Conservation (phyloP, 2,888 invertebrate species). For the Hypena proboscidalis region DNA sequence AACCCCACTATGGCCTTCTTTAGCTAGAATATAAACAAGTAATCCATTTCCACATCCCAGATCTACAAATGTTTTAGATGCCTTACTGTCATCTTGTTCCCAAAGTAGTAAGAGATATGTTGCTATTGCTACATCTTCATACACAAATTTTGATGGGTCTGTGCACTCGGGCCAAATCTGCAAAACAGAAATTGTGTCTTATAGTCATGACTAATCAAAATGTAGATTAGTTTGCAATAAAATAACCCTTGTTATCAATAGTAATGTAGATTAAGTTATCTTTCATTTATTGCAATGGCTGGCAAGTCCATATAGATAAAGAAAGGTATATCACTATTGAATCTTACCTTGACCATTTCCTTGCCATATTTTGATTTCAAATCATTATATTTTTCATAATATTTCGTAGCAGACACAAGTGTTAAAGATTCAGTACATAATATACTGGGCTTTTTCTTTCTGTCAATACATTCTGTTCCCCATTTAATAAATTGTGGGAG, state of each 20-base stretch:
- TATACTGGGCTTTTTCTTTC: conserved; percentile 40
- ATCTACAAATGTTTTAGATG: conserved; percentile 91
- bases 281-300: too few relatives aligned
- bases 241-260: neutral
- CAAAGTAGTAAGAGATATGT: conserved; percentile 93
- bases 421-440: conserved; percentile 86
- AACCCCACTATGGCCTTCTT: conserved; percentile 92
- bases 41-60: conserved; percentile 99
- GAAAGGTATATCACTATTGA: too few relatives aligned
- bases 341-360: conserved; percentile 87
- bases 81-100: conserved; percentile 83
- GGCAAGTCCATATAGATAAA: too few relatives aligned
- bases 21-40: conserved; percentile 92
- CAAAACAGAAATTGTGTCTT: conserved; percentile 38
- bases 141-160: conserved; percentile 97
- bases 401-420: conserved; percentile 88
- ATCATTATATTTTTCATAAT: conserved; percentile 89
- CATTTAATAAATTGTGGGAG: conserved; percentile 87
- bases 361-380: conserved; percentile 92
- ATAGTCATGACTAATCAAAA: too few relatives aligned
- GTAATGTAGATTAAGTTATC: neutral
- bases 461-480: conserved; percentile 73
- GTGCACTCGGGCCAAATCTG: conserved; percentile 97
- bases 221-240: neutral
- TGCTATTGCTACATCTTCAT: conserved; percentile 98